Conservation (phyloP, 2,113 vertebrate species). For the Hippocampus zosterae region DNA sequence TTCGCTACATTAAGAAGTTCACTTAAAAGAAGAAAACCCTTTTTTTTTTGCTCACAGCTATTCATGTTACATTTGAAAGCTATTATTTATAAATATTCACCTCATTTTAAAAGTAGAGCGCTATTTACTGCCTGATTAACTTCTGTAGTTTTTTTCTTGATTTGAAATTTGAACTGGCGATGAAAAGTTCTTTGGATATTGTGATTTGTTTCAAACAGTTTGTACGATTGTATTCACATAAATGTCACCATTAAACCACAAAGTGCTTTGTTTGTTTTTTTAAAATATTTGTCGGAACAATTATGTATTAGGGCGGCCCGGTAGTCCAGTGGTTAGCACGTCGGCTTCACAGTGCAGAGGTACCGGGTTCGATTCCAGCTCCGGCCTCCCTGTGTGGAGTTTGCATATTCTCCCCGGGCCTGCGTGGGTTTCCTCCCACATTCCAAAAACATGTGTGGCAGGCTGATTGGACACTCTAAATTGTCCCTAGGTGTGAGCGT, state of each 20-base stretch:
- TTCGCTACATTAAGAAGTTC: slow-evolving; percentile 84
- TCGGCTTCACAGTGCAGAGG: too few relatives aligned
- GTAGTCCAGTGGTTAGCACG: too few relatives aligned
- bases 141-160: background rate
- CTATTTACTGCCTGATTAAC: background rate
- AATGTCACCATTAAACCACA: background rate
- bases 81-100: slow-evolving; percentile 35
- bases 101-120: slow-evolving; percentile 14
- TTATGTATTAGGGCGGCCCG: too few relatives aligned
- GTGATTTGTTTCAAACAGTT: slow-evolving; percentile 11
- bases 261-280: background rate
- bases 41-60: background rate
- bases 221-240: slow-evolving; percentile 5
- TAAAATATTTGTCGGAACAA: background rate
- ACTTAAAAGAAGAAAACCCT: slow-evolving; percentile 59
- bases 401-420: too few relatives aligned
- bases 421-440: too few relatives aligned
- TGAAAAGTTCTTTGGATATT: background rate
- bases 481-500: too few relatives aligned
- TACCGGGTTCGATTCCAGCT: too few relatives aligned
- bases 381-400: too few relatives aligned
- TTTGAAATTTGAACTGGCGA: slow-evolving; percentile 11
- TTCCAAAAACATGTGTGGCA: too few relatives aligned
- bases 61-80: background rate
- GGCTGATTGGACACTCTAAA: too few relatives aligned